phyloP scores from a whole-genome alignment of 1,140 invertebrate genomes.

The Protaetia brevitarsis region DNA sequence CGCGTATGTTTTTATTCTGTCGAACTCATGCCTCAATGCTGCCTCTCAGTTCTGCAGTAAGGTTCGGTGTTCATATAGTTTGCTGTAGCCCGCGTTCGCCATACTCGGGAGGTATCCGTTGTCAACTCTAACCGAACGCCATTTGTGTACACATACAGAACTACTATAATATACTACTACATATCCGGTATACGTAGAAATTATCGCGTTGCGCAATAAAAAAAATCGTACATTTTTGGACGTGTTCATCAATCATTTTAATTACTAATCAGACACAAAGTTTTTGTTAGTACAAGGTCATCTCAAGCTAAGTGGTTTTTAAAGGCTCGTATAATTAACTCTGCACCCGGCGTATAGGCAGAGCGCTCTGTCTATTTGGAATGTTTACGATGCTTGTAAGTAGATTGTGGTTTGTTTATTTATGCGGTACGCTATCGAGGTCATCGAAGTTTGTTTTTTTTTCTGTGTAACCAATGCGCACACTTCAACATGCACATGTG shows the following conservation, averaged over 20 bases:
- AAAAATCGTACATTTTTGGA: background rate
- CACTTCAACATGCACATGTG: too few relatives aligned
- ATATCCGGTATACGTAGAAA: background rate
- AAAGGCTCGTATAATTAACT: constrained; percentile 3
- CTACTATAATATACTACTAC: background rate
- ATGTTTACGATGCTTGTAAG: constrained; percentile 16
- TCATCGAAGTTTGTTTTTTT: background rate
- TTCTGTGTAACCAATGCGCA: too few relatives aligned
- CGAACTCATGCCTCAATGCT: constrained; percentile 11
- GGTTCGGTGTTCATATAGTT: constrained; percentile 5
- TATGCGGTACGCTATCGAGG: background rate
- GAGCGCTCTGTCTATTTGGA: constrained; percentile 9
- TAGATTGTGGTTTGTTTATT: constrained; percentile 1
- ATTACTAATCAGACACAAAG: background rate
- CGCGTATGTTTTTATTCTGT: constrained; percentile 4
- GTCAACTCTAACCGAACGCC: background rate
- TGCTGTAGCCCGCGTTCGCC: background rate
- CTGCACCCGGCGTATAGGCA: background rate
- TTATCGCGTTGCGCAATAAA: constrained; percentile 7
- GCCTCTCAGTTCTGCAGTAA: background rate
- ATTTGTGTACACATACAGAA: background rate
- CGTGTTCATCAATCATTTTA: background rate
- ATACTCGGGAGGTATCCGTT: background rate
- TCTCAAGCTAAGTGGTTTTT: background rate
- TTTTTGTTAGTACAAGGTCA: background rate